phyloP scores from a whole-genome alignment of 2,797 vertebrate genomes.

The Cryptoblepharus egeriae region DNA sequence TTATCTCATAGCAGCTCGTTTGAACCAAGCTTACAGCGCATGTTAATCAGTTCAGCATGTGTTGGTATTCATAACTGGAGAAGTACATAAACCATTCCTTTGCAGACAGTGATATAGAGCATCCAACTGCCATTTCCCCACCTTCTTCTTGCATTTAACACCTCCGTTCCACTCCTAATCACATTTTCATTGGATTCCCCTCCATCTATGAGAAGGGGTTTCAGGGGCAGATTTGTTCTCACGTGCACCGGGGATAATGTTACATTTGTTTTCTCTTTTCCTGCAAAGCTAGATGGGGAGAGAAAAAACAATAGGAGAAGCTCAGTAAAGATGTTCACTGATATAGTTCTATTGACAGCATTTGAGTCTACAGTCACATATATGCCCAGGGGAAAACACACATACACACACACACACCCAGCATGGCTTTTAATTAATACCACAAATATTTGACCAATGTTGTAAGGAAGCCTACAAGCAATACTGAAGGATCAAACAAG shows the following conservation, averaged over 20 bases:
- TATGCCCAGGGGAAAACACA: neutral
- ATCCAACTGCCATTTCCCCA: neutral
- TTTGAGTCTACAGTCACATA: neutral
- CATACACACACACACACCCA: neutral
- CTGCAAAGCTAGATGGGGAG: neutral
- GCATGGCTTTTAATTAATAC: neutral
- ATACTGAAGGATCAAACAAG: neutral
- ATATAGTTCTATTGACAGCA: neutral
- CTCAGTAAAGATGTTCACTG: neutral
- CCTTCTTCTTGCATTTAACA: neutral
- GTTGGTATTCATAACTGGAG: constrained; percentile 25
- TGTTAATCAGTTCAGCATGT: neutral
- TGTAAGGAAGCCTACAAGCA: neutral
- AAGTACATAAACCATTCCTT: neutral
- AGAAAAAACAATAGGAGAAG: neutral
- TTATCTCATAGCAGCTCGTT: neutral
- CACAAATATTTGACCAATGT: neutral
- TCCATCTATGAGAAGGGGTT: neutral
- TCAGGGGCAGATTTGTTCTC: constrained; percentile 1
- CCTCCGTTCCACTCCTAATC: constrained; percentile 1
- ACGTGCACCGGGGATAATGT: fast-evolving
- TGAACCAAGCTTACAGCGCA: neutral
- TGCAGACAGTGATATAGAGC: neutral
- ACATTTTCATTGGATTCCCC: neutral
- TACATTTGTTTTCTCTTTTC: neutral